A percentile compares a stretch with the other conserved stretches of the same genome.
These are phyloP conservation scores for Agonopterix heracliana DNA, from an alignment of 2,888 invertebrate species.

Conservation along the genomic window DNA sequence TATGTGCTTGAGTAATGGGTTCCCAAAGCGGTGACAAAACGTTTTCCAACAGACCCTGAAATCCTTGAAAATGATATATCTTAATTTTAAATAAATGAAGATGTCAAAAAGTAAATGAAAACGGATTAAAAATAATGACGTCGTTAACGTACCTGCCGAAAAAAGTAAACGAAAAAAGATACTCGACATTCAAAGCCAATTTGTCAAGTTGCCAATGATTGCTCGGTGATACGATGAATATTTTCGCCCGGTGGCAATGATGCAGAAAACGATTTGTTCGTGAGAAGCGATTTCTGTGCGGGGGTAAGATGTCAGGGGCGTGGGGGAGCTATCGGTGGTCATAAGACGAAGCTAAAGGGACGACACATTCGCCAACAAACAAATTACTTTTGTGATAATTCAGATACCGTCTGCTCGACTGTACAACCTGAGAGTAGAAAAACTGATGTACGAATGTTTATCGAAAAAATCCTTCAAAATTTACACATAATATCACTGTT, in stretches of 20 bases:
- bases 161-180: slow-evolving; percentile 18
- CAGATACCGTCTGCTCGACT: slow-evolving; percentile 55
- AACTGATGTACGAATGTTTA: not conserved
- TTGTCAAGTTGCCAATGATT: slow-evolving; percentile 34
- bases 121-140: slow-evolving; percentile 19
- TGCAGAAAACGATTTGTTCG: slow-evolving; percentile 55
- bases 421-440: slow-evolving; percentile 49
- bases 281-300: slow-evolving; percentile 62
- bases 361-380: slow-evolving; percentile 71
- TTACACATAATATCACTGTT: too few relatives aligned
- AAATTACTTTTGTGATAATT: slow-evolving; percentile 59
- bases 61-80: slow-evolving; percentile 1
- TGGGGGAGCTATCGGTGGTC: slow-evolving; percentile 52
- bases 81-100: slow-evolving; percentile 19
- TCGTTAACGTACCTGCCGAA: slow-evolving; percentile 20
- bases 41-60: slow-evolving; percentile 28
- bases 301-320: slow-evolving; percentile 44
- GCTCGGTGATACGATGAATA: slow-evolving; percentile 39
- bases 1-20: slow-evolving; percentile 57
- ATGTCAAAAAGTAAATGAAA: slow-evolving; percentile 12
- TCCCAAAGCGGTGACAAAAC: slow-evolving; percentile 57
- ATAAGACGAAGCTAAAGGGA: slow-evolving; percentile 65
- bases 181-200: slow-evolving; percentile 35
- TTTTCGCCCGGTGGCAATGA: slow-evolving; percentile 35
- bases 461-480: too few relatives aligned